These are phyloP conservation scores for Ellobium chinense DNA, from an alignment of 2,888 invertebrate species.

Conservation along the genomic window DNA sequence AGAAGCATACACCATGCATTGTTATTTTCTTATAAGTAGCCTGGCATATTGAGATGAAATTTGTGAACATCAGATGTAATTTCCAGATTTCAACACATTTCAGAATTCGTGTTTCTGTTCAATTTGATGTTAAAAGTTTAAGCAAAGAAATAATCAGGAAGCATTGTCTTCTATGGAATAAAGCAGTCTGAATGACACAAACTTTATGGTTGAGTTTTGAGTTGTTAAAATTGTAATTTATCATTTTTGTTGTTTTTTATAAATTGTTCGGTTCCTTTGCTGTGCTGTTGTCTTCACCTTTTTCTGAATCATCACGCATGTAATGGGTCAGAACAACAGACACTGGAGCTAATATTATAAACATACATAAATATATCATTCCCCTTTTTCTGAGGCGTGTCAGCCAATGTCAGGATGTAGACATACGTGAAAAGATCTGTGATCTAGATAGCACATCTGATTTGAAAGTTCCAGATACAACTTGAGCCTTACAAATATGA, in stretches of 20 bases:
- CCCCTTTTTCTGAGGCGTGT: too few species aligned
- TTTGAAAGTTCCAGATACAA: too few species aligned
- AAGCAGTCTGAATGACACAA: constrained; percentile 43
- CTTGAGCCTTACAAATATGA: too few species aligned
- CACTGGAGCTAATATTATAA: too few species aligned
- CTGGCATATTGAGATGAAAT: background rate
- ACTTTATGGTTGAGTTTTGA: too few species aligned
- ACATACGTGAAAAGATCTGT: too few species aligned
- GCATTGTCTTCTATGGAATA: constrained; percentile 33
- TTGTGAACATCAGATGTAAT: background rate
- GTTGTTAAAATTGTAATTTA: too few species aligned
- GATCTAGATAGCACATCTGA: too few species aligned
- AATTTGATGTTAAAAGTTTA: constrained; percentile 17
- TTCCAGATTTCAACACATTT: background rate
- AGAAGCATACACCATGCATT: too few species aligned
- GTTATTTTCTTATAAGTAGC: constrained; percentile 15
- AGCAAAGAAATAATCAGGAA: constrained; percentile 37
- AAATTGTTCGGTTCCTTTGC: background rate
- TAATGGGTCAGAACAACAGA: too few species aligned
- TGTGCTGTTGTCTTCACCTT: background rate
- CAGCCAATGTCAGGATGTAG: too few species aligned
- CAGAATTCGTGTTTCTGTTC: constrained; percentile 19
- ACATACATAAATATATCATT: too few species aligned
- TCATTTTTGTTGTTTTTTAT: background rate
- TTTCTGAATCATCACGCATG: background rate